phyloP scores from a whole-genome alignment of 2,888 invertebrate species.

The Agelastica alni region DNA sequence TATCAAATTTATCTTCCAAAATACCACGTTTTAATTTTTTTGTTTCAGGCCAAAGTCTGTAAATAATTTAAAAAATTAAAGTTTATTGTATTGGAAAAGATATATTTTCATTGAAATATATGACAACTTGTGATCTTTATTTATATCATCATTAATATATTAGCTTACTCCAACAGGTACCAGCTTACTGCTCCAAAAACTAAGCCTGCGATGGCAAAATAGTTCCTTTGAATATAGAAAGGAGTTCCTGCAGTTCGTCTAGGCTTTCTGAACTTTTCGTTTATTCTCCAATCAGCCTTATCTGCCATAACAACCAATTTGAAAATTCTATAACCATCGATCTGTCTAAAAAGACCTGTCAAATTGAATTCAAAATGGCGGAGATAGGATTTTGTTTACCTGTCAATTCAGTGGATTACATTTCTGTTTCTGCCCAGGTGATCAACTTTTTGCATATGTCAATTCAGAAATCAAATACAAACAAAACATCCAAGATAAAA shows the following conservation, averaged over 20 bases:
- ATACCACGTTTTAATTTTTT: slow-evolving; percentile 37
- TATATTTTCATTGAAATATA: too few relatives aligned
- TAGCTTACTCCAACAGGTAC: slow-evolving; percentile 60
- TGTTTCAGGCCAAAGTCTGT: slow-evolving; percentile 44
- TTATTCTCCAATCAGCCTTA: slow-evolving; percentile 51
- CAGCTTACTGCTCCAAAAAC: slow-evolving; percentile 56
- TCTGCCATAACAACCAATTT: slow-evolving; percentile 21
- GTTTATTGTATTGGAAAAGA: too few relatives aligned
- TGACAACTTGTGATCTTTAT: background rate
- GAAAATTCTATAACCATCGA: background rate
- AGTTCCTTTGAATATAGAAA: slow-evolving; percentile 62
- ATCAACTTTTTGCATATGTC: too few relatives aligned
- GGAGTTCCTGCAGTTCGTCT: slow-evolving; percentile 70
- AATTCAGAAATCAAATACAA: too few relatives aligned
- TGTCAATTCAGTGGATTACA: too few relatives aligned
- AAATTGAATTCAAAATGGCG: too few relatives aligned
- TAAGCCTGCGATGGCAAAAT: slow-evolving; percentile 59
- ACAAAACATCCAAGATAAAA: too few relatives aligned
- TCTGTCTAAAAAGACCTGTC: too few relatives aligned
- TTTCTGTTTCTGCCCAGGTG: too few relatives aligned
- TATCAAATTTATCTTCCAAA: slow-evolving; percentile 43
- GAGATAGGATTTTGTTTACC: too few relatives aligned
- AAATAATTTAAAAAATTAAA: too few relatives aligned
- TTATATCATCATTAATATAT: background rate
- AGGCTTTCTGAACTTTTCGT: slow-evolving; percentile 62